A percentile compares a stretch with the other conserved stretches of the same genome.
Conservation (phyloP, 1,140 invertebrate species). For the Musca domestica region DNA sequence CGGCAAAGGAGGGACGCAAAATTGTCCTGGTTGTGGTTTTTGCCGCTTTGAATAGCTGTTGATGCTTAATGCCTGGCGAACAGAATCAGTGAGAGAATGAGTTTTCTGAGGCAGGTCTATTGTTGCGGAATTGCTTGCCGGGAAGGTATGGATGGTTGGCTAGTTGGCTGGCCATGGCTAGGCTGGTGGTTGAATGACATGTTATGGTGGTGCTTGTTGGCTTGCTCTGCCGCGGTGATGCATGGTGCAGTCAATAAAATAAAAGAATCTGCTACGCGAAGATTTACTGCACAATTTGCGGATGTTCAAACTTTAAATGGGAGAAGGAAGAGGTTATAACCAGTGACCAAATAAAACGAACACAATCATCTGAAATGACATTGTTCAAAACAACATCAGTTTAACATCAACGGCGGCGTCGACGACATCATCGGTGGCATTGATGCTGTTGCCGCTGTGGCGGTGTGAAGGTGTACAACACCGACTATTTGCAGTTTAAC, state of each 20-base stretch:
- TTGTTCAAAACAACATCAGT: background rate
- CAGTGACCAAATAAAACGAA: conserved; percentile 11
- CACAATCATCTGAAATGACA: conserved; percentile 11
- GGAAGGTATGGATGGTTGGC: background rate
- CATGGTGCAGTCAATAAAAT: conserved; percentile 18
- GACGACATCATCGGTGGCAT: background rate
- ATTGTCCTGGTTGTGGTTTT: conserved; percentile 3
- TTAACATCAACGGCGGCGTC: too few relatives aligned
- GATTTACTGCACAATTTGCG: conserved; percentile 22
- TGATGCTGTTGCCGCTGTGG: background rate
- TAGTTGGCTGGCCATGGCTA: background rate
- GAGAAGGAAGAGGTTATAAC: conserved; percentile 17
- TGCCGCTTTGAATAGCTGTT: background rate
- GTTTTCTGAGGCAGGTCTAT: conserved; percentile 1
- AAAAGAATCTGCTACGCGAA: conserved; percentile 12
- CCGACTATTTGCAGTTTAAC: conserved; percentile 12
- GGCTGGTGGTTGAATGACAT: background rate
- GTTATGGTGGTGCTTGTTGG: too few relatives aligned
- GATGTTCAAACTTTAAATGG: conserved; percentile 11
- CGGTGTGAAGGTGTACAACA: conserved; percentile 10
- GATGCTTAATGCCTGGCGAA: background rate
- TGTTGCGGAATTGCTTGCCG: background rate
- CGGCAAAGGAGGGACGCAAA: background rate
- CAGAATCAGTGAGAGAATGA: conserved; percentile 4
- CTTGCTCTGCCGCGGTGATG: background rate